phyloP scores from a whole-genome alignment of 2,888 invertebrate species.

The Epistrophe grossulariae region DNA sequence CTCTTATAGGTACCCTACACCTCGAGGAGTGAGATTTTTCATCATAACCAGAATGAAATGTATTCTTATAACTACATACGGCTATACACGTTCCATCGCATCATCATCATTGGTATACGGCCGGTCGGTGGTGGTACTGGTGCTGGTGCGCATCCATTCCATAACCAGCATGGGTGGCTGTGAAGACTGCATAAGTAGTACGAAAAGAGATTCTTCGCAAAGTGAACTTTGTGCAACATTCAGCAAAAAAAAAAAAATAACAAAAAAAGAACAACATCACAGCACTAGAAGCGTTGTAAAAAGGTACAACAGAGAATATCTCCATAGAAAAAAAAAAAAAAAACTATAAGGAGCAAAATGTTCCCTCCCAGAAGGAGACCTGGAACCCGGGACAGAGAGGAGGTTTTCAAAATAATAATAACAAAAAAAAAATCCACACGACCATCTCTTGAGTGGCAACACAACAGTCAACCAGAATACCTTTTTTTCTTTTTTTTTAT shows the following conservation, averaged over 20 bases:
- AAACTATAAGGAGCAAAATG: constrained; percentile 45
- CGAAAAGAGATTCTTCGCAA: constrained; percentile 58
- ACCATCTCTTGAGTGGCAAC: constrained; percentile 73
- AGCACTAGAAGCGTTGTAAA: constrained; percentile 47
- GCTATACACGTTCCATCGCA: constrained; percentile 31
- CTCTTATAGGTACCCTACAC: constrained; percentile 43
- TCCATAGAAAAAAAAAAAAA: constrained; percentile 13
- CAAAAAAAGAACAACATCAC: constrained; percentile 34
- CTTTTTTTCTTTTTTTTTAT: constrained; percentile 35
- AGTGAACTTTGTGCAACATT: constrained; percentile 56
- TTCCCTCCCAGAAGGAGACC: constrained; percentile 15
- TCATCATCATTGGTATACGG: no score
- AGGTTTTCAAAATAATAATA: background rate
- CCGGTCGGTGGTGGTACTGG: background rate
- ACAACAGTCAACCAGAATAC: constrained; percentile 68
- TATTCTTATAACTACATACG: constrained; percentile 40
- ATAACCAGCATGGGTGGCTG: constrained; percentile 70
- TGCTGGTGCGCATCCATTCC: constrained; percentile 50
- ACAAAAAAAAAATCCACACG: constrained; percentile 50
- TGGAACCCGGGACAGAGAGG: constrained; percentile 17
- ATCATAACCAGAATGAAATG: constrained; percentile 68
- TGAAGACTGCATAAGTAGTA: constrained; percentile 70
- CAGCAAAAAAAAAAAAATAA: constrained; percentile 25
- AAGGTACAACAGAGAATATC: constrained; percentile 42
- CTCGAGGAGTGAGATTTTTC: constrained; percentile 63